Evolutionary conservation across 2,113 vertebrate genomes (phyloP), one percentile per base, ranked within the genome.

Genomic region (Struthidea cinerea): DNA sequence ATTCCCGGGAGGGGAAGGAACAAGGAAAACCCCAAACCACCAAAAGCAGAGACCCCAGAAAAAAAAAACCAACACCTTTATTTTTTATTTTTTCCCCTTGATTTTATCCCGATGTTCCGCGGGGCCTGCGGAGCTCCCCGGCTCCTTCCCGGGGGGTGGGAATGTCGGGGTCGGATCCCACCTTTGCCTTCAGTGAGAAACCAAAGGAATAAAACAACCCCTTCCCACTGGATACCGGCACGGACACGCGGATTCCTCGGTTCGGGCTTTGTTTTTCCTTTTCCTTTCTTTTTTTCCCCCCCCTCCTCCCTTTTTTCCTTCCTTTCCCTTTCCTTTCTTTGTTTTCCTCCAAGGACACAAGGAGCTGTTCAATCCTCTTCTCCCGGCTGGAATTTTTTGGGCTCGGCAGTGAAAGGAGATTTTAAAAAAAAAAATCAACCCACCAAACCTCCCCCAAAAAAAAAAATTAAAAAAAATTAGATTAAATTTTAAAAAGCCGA

Each of bases 101-200:
- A 65, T 93, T 95, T 95, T 69, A 39, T 55, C 18, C 46, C 9
- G 79, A 84, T 90, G 87, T 76, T 80, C 13, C 26, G 23, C 3
- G 74, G 59, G 59, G 71, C 57, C 35, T 11, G 53, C 12, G 52
- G 92, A 94, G 94, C 87, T 92, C 68, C 67, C 70, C 7, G 49
- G 44, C 44, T 39, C 69, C 61, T 8, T 11, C 47, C 56, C 50
- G 5, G 44, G 2, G 5, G 44, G 2, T 9, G 23, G 6, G 44
- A 47, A 24, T 6, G 47, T n/a, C 5, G 22, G 44, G 79, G 16
- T 23, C 5, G 27, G 85, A 32, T 91, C 93, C 92, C 97, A 71
- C 96, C 96, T 97, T 97, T 95, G 97, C 97, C 97, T 98, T 98
- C 97, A 96, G 95, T 94, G 84, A 94, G 96, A 98, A 98, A 98